A percentile compares a stretch with the other conserved stretches of the same genome.
Conservation (phyloP, 2,888 invertebrate species). For the Buathra laborator region DNA sequence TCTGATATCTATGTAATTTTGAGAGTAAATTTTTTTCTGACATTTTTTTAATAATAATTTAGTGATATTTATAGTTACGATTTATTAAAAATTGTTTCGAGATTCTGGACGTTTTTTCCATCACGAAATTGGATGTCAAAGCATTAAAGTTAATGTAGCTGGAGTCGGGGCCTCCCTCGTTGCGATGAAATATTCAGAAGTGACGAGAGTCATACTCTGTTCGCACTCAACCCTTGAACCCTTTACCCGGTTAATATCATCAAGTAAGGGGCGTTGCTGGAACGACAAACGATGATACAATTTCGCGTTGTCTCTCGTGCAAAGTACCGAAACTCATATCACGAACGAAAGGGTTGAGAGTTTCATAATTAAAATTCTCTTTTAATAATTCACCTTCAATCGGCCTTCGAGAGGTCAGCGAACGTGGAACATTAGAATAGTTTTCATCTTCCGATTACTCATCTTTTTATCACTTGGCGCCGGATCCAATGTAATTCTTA, state of each 20-base stretch:
- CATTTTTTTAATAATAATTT: no score
- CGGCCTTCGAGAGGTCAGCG: background rate
- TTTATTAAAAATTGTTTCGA: no score
- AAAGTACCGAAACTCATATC: background rate
- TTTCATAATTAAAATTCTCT: slow-evolving; percentile 48
- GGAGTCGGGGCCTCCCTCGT: background rate
- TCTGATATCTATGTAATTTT: no score
- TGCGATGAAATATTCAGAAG: slow-evolving; percentile 50
- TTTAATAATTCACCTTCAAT: slow-evolving; percentile 52
- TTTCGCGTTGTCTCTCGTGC: slow-evolving; percentile 16
- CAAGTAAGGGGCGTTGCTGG: slow-evolving; percentile 17
- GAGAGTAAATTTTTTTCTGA: no score
- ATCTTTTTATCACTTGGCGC: slow-evolving; percentile 27
- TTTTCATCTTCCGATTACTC: slow-evolving; percentile 16
- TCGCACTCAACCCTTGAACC: slow-evolving; percentile 56
- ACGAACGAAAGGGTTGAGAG: slow-evolving; percentile 40
- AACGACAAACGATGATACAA: slow-evolving; percentile 46
- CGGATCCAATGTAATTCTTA: slow-evolving; percentile 25
- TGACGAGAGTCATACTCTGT: slow-evolving; percentile 31
- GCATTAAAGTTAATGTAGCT: slow-evolving; percentile 6
- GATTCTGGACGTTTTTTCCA: background rate
- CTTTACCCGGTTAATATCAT: slow-evolving; percentile 58
- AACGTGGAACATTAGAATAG: background rate
- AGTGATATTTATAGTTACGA: no score
- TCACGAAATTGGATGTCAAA: background rate